These are phyloP conservation scores for Liasis olivaceus DNA, from an alignment of 2,797 vertebrate species.

Conservation along the genomic window DNA sequence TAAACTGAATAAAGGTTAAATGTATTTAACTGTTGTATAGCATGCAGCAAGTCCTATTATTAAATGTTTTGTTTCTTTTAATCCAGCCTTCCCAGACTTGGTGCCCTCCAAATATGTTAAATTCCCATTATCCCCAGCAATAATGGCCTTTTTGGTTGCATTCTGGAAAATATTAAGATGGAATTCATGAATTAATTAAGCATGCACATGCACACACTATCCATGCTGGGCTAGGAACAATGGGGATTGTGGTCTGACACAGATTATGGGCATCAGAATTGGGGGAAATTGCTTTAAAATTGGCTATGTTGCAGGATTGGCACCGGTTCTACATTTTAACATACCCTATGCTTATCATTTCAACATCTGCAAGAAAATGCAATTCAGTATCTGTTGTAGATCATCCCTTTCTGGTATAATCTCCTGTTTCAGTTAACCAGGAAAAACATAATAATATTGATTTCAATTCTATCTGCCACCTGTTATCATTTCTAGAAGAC, in stretches of 20 bases:
- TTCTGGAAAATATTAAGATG: not conserved
- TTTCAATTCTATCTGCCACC: not conserved
- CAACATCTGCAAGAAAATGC: not conserved
- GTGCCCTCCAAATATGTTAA: not conserved
- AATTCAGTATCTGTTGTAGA: not conserved
- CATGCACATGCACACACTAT: not conserved
- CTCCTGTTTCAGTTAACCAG: not conserved
- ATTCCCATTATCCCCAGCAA: not conserved
- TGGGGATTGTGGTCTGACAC: not conserved
- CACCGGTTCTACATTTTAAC: not conserved
- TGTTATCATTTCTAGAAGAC: conserved; percentile 1
- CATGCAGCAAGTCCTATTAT: not conserved
- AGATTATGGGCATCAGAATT: not conserved
- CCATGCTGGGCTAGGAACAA: not conserved
- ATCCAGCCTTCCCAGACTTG: not conserved
- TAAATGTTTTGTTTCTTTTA: not conserved
- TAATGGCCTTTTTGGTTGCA: not conserved
- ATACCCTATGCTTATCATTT: not conserved
- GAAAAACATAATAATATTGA: not conserved
- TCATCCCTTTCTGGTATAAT: not conserved
- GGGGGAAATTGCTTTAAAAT: not conserved
- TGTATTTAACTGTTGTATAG: not conserved
- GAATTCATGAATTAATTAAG: not conserved
- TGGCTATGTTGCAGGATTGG: not conserved
- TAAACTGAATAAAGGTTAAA: not conserved